Evolutionary conservation across 2,797 vertebrate genomes (phyloP), one percentile per base, ranked within the genome.

Genomic region (Phrynocephalus guinanensis): DNA sequence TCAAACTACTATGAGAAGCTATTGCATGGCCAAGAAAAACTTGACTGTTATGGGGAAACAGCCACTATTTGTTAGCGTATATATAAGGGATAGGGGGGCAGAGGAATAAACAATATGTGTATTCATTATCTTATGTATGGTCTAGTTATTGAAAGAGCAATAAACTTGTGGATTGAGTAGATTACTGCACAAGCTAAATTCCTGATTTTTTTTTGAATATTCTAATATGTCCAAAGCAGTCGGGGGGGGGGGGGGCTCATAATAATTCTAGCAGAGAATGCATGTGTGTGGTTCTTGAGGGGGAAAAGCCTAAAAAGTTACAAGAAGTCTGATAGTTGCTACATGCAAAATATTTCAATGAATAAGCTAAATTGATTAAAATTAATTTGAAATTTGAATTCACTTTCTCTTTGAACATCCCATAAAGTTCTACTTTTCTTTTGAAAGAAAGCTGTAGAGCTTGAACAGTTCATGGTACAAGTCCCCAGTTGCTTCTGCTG

Each of bases 351-450:
- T 68, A 90, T 72, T 2, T 44, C 28, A 84, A 8, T 1, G 30
- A 84, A 89, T 79, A 82, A 79, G 79, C 80, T 67, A 71, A 3
- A 71, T 79, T 77, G 77, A 66, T 33, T 76, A 67, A 82, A 80
- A 11, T 48, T 56, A 48, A 30, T 18, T 56, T 76, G 18, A 28
- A 67, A 86, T 20, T 28, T 87, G 33, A 76, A 44, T 48, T 77
- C 20, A 30, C 22, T 76, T 38, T 56, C 22, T 68, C 15, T 71
- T 28, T 60, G 67, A 28, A 13, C 6, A 1, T 67, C 71, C n/a
- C n/a, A 28, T 8, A 82, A 84, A 38, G 56, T 30, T 88, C 9
- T 82, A 66, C 67, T 18, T 1, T 24, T 73, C 22, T 28, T 72
- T 15, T 3, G 5, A 0, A 73, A 0, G 9, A 85, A 86, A 56